These are phyloP conservation scores for Rhinichthys klamathensis DNA, from an alignment of 2,113 vertebrate genomes.

Conservation along the genomic window DNA sequence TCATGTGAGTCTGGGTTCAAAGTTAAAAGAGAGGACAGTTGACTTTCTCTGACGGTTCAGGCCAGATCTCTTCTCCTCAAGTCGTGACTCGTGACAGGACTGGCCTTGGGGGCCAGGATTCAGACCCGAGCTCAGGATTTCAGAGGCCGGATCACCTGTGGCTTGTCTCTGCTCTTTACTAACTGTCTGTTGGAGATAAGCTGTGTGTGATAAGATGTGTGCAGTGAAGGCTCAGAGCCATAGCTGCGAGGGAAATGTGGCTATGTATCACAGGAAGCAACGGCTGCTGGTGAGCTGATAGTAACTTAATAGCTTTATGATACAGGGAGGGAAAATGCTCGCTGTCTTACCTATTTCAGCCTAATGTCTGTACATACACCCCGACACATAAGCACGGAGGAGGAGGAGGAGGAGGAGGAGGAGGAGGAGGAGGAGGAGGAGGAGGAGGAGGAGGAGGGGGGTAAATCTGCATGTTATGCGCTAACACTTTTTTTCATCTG, in stretches of 20 bases:
- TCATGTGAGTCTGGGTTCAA: conserved; percentile 26
- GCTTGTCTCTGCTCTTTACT: conserved; percentile 62
- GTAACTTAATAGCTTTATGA: conserved; percentile 69
- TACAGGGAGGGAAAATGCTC: conserved; percentile 54
- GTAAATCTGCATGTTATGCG: conserved; percentile 45
- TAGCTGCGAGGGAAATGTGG: conserved; percentile 71
- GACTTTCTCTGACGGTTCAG: conserved; percentile 39
- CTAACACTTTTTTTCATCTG: conserved; percentile 36
- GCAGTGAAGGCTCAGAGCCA: conserved; percentile 66
- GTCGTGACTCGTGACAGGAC: conserved; percentile 15
- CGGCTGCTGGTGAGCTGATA: conserved; percentile 66
- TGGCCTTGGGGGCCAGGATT: conserved; percentile 41
- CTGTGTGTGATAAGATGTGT: conserved; percentile 71
- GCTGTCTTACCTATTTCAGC: conserved; percentile 60
- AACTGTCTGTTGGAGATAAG: conserved; percentile 76
- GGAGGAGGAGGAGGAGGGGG: not conserved
- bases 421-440: no score
- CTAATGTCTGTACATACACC: conserved; percentile 50
- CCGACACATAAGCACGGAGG: conserved; percentile 8
- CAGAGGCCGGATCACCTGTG: conserved; percentile 53
- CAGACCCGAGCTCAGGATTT: conserved; percentile 51
- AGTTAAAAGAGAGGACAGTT: conserved; percentile 37
- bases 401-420: not conserved
- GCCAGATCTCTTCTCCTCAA: conserved; percentile 35
- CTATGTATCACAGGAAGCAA: conserved; percentile 68